A percentile compares a stretch with the other conserved stretches of the same genome.
phyloP scores from a whole-genome alignment of 1,140 invertebrate species.

The Cydia fagiglandana region DNA sequence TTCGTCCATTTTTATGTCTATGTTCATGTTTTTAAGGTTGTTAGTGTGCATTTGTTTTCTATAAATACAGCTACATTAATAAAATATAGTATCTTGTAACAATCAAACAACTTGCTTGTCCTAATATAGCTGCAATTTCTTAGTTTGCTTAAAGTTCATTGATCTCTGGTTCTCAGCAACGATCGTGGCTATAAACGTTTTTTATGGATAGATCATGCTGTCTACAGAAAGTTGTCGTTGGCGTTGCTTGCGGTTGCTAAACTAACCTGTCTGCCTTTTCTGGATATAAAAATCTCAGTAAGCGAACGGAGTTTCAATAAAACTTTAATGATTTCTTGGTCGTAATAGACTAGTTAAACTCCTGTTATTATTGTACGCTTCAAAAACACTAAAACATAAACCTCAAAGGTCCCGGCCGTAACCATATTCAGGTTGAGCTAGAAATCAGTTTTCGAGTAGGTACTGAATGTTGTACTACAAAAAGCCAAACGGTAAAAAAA shows the following conservation, averaged over 20 bases:
- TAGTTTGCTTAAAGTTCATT: background rate
- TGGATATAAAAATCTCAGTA: conserved; percentile 11
- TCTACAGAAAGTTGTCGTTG: conserved; percentile 7
- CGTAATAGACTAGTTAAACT: no score
- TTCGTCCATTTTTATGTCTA: background rate
- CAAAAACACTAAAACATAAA: no score
- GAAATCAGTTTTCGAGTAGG: no score
- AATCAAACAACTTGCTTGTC: background rate
- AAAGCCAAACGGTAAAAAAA: no score
- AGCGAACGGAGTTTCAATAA: background rate
- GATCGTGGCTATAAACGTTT: background rate
- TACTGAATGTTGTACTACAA: no score
- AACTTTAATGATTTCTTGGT: background rate
- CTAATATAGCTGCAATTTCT: background rate
- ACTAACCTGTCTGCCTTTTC: conserved; percentile 7
- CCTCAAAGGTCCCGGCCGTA: no score
- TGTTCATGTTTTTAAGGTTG: background rate
- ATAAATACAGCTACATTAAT: background rate
- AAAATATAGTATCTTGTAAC: background rate
- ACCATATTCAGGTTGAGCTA: no score
- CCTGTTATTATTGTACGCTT: no score
- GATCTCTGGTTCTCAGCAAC: conserved; percentile 9
- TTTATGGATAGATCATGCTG: background rate
- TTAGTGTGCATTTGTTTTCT: background rate
- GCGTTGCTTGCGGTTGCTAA: background rate